These are phyloP conservation scores for Steatocranus sp. DNA, from an alignment of 2,797 vertebrate species.

Conservation along the genomic window DNA sequence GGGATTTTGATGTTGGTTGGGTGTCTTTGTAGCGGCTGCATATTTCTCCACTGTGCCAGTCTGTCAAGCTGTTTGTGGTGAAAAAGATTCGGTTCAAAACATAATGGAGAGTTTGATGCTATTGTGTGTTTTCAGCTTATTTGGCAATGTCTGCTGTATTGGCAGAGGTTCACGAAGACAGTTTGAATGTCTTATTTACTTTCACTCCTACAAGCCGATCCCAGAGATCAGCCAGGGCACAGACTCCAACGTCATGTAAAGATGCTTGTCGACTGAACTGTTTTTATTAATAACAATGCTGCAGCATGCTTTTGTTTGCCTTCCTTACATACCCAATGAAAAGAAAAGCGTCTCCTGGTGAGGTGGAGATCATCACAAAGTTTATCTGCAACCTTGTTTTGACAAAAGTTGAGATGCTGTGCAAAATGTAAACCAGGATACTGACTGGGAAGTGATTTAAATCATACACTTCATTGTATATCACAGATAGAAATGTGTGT, in stretches of 20 bases:
- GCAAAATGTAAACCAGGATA: background rate
- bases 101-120: constrained; percentile 20
- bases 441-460: background rate
- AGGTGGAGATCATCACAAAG: background rate
- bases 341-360: background rate
- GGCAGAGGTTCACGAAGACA: background rate
- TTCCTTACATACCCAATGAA: background rate
- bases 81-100: constrained; percentile 13
- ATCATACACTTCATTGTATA: background rate
- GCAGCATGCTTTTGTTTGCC: background rate
- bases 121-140: constrained; percentile 14
- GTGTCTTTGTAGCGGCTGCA: constrained; percentile 48
- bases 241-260: background rate
- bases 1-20: constrained; percentile 22
- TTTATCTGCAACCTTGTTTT: background rate
- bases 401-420: background rate
- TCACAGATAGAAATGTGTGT: background rate
- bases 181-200: constrained; percentile 18
- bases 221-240: background rate
- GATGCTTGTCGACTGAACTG: background rate
- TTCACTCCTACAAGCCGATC: background rate
- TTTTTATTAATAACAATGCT: background rate
- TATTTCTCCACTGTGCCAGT: constrained; percentile 24
- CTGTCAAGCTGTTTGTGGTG: constrained; percentile 15
- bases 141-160: background rate